Conservation (phyloP, 2,888 invertebrate species). For the Automeris io region DNA sequence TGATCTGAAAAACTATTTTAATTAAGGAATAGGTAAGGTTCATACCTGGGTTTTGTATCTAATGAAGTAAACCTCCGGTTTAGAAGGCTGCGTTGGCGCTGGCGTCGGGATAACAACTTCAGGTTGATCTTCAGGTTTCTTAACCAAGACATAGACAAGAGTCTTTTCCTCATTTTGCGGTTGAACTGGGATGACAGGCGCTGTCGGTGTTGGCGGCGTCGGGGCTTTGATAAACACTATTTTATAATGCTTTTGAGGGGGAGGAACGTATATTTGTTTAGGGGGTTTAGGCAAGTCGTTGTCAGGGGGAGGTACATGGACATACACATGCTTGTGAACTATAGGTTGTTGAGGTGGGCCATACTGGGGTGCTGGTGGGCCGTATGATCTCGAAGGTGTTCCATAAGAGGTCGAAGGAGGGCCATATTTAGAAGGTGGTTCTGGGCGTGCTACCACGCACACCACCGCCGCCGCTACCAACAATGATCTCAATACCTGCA, state of each 20-base stretch:
- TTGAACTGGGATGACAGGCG: conserved; percentile 80
- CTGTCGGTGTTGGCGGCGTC: conserved; percentile 79
- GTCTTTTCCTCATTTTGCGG: conserved; percentile 94
- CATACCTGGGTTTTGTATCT: conserved; percentile 90
- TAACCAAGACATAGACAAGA: conserved; percentile 90
- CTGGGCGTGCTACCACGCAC: conserved; percentile 70
- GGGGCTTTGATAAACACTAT: conserved; percentile 89
- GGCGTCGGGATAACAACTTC: conserved; percentile 87
- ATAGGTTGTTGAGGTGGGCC: conserved; percentile 85
- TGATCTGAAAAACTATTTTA: background rate
- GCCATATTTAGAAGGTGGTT: conserved; percentile 77
- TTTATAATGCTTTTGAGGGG: conserved; percentile 89
- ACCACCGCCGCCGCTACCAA: conserved; percentile 59
- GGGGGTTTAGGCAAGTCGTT: conserved; percentile 84
- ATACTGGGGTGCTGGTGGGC: conserved; percentile 79
- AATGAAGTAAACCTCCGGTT: conserved; percentile 94
- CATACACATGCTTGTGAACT: conserved; percentile 93
- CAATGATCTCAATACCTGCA: conserved; percentile 65
- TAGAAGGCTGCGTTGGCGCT: conserved; percentile 90
- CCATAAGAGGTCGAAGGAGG: conserved; percentile 71
- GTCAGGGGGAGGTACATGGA: conserved; percentile 93
- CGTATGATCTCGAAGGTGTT: conserved; percentile 58
- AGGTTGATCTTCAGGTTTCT: conserved; percentile 91
- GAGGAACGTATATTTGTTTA: conserved; percentile 68
- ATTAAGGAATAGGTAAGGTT: background rate